Evolutionary conservation across 2,888 invertebrate genomes (phyloP), one percentile per base, ranked within the genome.

Genomic region (Temnothorax ravouxi): DNA sequence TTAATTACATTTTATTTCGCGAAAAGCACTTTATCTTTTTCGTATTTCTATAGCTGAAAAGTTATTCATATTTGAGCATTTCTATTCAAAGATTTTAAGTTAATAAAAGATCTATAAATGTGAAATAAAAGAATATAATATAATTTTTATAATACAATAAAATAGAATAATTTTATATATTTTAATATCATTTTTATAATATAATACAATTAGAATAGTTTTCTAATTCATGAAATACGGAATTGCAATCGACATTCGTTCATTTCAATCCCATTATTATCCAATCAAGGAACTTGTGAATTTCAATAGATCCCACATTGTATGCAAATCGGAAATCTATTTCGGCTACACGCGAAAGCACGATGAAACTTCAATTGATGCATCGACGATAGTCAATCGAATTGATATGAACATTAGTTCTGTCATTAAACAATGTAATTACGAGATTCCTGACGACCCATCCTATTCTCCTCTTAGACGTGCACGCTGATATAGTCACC

Each of bases 401-500:
- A 15, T 54, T 41, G 29, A 67, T 29, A 67, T 38, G 25, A 67
- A 54, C 34, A 56, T 50, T 50, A 61, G 79, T 61, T 80, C 50
- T 72, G 8, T 38, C 34, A 71, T 80, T 47, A 50, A 47, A 50
- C 59, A 47, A 69, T 15, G 21, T 61, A 80, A 80, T 80, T 50
- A 38, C 34, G 13, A 50, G 13, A 80, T 80, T 72, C 50, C 72
- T 38, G 21, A 56, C 56, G 11, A 69, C 8, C 11, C 34, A 52
- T 38, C 6, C 15, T 21, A 59, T 13, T 47, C 29, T 41, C 66
- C 34, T 18, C 47, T 71, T 38, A 79, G 71, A 59, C 47, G 59
- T 80, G 47, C 69, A 54, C 66, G 62, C 84, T 86, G 87, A 87
- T 88, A 88, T 84, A 87, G 87, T 86, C 86, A 82, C 86, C 85